These are phyloP conservation scores for Rissa tridactyla DNA, from an alignment of 2,113 vertebrate species.

Conservation along the genomic window DNA sequence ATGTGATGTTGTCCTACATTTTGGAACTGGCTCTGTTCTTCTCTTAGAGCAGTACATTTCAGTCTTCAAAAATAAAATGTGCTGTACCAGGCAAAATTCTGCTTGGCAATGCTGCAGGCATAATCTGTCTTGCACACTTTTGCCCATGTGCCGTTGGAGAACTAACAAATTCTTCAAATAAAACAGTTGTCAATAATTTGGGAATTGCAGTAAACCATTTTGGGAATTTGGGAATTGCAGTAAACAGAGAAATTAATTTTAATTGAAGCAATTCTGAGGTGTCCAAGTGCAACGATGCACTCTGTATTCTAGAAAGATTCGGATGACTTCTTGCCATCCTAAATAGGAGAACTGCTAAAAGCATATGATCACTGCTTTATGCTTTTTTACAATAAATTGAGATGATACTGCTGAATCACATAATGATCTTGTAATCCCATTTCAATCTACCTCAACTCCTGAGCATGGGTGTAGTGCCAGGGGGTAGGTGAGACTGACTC, in stretches of 20 bases:
- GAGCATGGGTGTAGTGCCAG: not conserved
- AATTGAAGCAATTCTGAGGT: not conserved
- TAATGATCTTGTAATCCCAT: not conserved
- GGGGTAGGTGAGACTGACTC: not conserved
- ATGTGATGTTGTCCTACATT: not conserved
- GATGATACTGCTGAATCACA: not conserved
- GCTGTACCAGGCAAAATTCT: not conserved
- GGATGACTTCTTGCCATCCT: not conserved
- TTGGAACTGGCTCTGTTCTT: not conserved
- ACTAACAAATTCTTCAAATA: not conserved
- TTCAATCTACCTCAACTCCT: not conserved
- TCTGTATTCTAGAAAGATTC: not conserved
- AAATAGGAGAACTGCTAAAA: not conserved
- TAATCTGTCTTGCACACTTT: not conserved
- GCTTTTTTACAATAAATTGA: not conserved
- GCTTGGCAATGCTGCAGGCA: not conserved
- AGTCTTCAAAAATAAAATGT: not conserved
- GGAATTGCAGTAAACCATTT: not conserved
- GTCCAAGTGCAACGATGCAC: not conserved
- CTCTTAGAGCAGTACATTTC: not conserved
- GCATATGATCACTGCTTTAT: not conserved
- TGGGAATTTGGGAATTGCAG: not conserved
- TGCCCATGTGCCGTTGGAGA: not conserved
- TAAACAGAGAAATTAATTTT: not conserved
- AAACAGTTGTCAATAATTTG: not conserved